A percentile compares a stretch with the other conserved stretches of the same genome.
Evolutionary conservation across 2,797 vertebrate species (phyloP).

Genomic region (Scolopax rusticola): DNA sequence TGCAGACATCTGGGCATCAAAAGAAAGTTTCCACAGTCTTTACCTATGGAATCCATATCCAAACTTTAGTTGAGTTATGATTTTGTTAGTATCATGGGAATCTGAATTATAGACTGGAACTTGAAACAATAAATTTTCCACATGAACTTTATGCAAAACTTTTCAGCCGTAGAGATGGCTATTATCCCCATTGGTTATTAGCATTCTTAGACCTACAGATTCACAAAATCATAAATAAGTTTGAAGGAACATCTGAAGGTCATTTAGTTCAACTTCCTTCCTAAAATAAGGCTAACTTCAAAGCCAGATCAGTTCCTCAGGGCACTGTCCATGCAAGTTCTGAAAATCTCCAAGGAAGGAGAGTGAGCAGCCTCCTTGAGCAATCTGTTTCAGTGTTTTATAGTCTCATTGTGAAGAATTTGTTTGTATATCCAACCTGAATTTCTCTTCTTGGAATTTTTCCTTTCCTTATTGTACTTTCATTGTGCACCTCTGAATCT

Average conservation of each 20-base stretch:
- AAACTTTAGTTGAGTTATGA: neutral
- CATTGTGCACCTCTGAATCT: rapidly evolving
- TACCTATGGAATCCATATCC: neutral
- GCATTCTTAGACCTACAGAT: neutral
- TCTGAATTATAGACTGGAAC: neutral
- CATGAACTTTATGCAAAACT: neutral
- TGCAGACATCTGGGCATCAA: neutral
- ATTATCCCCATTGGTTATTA: neutral
- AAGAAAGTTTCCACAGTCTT: neutral
- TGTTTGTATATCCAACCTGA: neutral
- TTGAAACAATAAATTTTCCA: neutral
- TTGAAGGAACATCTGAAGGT: neutral
- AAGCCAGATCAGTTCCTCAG: neutral
- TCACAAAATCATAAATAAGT: neutral
- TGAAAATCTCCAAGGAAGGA: neutral
- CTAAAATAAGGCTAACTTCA: neutral
- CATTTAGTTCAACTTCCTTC: neutral
- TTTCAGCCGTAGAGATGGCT: neutral
- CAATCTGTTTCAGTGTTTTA: neutral
- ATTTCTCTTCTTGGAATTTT: neutral
- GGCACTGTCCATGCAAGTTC: neutral
- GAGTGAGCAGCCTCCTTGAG: neutral
- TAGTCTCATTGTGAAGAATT: neutral
- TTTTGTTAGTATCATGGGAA: neutral
- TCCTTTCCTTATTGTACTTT: neutral